These are phyloP conservation scores for Thymelicus lineola DNA, from an alignment of 2,888 invertebrate species.

Conservation along the genomic window DNA sequence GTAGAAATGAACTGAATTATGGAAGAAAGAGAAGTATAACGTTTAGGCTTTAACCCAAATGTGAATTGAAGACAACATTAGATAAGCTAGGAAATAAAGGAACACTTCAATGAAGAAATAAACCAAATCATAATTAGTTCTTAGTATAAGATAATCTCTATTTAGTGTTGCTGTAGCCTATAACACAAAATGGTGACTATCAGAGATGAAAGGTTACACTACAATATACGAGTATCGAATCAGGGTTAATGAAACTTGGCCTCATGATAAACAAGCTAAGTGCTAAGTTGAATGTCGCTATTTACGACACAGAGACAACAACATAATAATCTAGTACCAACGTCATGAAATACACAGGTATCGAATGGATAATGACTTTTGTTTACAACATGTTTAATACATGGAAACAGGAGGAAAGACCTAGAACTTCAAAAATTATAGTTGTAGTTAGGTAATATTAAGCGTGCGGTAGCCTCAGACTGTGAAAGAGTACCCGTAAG, in stretches of 20 bases:
- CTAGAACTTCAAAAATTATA: no score
- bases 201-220: constrained; percentile 9
- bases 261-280: constrained; percentile 11
- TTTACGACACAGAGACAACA: constrained; percentile 6
- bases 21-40: no score
- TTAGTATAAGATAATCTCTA: neutral
- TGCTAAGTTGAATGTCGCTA: constrained; percentile 5
- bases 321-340: neutral
- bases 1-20: no score
- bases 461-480: no score
- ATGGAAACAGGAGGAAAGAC: no score
- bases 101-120: no score
- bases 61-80: no score
- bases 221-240: constrained; percentile 8
- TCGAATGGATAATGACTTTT: neutral
- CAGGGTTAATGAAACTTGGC: constrained; percentile 15
- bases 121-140: neutral
- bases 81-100: no score
- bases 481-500: no score
- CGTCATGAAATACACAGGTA: neutral
- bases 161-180: neutral
- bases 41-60: no score
- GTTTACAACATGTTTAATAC: neutral
- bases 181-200: neutral
- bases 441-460: no score